Conservation (phyloP, 2,797 vertebrate species). For the Cossypha caffra region DNA sequence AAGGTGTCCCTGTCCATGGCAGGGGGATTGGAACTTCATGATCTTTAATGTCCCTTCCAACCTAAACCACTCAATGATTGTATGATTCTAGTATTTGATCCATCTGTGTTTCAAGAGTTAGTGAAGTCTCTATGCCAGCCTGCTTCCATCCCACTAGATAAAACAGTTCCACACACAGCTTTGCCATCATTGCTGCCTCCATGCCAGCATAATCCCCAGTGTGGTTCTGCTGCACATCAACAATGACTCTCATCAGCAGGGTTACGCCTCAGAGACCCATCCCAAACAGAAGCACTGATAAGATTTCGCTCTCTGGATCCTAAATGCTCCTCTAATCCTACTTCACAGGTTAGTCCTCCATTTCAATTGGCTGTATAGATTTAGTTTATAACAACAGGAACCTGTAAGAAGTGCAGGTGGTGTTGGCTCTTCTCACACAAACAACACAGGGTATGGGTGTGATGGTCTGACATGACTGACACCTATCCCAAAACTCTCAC, state of each 20-base stretch:
- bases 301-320: not conserved
- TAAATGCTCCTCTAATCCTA: not conserved
- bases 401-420: not conserved
- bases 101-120: not conserved
- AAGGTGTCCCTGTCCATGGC: not conserved
- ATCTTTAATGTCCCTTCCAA: not conserved
- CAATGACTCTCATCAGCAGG: fast-evolving
- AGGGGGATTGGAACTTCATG: not conserved
- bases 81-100: not conserved
- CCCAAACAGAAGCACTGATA: not conserved
- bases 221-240: not conserved
- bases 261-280: fast-evolving
- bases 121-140: not conserved
- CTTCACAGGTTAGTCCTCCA: fast-evolving
- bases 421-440: not conserved
- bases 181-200: not conserved
- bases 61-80: not conserved
- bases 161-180: not conserved
- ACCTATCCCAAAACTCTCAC: not conserved
- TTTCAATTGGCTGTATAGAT: not conserved
- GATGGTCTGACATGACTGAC: not conserved
- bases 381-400: not conserved
- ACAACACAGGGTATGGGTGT: fast-evolving
- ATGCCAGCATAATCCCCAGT: not conserved
- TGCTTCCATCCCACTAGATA: not conserved